Conservation (phyloP, 2,888 invertebrate genomes). For the Chrysotoxum bicinctum region DNA sequence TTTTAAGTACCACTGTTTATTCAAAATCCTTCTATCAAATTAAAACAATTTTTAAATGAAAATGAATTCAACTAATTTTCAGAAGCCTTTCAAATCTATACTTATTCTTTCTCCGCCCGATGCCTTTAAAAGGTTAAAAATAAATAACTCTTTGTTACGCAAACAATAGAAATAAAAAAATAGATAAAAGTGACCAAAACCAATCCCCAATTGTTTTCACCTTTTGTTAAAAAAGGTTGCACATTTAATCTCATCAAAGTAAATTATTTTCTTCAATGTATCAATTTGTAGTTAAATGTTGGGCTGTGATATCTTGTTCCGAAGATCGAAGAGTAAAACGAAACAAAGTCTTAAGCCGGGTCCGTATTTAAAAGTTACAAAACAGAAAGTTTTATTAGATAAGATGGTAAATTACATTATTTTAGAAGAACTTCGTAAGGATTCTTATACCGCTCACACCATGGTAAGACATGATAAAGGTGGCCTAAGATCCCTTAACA, state of each 20-base stretch:
- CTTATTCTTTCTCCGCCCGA: not conserved
- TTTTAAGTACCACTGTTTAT: no score
- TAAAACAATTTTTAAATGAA: no score
- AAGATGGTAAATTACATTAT: no score
- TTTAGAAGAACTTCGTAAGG: no score
- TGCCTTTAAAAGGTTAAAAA: not conserved
- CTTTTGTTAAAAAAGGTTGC: not conserved
- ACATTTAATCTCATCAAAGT: not conserved
- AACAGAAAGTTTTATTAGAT: no score
- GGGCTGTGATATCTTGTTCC: not conserved
- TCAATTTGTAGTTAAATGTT: not conserved
- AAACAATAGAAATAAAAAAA: not conserved
- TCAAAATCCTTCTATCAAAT: no score
- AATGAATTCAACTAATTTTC: not conserved
- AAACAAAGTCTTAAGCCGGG: no score
- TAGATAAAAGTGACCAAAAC: not conserved
- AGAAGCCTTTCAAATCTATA: not conserved
- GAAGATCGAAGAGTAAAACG: not conserved
- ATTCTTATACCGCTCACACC: no score
- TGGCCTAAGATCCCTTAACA: no score
- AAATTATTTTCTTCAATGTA: not conserved
- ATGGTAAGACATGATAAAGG: no score
- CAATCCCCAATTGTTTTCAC: not conserved
- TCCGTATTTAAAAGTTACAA: no score
- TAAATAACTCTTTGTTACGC: not conserved